Percentiles rank a stretch among this genome's conserved stretches.
phyloP scores from a whole-genome alignment of 1,140 invertebrate genomes.

The Tetramorium simillimum region DNA sequence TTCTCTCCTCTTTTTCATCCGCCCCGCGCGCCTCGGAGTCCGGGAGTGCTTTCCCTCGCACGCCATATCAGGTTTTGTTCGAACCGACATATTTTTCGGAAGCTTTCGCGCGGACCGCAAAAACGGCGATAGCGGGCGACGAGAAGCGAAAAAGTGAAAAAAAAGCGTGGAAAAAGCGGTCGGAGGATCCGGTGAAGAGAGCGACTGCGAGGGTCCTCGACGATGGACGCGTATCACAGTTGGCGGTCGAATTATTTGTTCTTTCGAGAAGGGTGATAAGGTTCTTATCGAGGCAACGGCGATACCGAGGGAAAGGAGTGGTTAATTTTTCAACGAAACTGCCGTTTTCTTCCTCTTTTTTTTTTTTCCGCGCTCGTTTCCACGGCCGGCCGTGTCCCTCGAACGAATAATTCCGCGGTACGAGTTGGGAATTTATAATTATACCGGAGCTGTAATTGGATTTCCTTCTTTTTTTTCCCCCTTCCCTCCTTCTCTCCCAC shows the following conservation, averaged over 20 bases:
- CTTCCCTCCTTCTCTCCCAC: neutral
- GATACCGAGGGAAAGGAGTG: conserved; percentile 24
- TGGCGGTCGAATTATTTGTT: conserved; percentile 67
- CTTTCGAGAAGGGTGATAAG: conserved; percentile 51
- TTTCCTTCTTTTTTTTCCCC: conserved; percentile 32
- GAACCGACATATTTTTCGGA: conserved; percentile 79
- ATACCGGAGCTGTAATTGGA: conserved; percentile 53
- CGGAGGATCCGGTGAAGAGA: conserved; percentile 65
- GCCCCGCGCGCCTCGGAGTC: conserved; percentile 9
- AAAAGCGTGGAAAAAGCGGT: conserved; percentile 59
- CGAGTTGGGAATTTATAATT: conserved; percentile 60
- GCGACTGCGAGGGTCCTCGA: conserved; percentile 32
- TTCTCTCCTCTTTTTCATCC: conserved; percentile 17
- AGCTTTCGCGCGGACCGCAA: conserved; percentile 70
- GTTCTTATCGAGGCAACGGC: neutral
- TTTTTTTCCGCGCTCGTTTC: neutral
- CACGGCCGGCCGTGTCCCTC: conserved; percentile 29
- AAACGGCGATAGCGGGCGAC: conserved; percentile 46
- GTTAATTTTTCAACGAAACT: conserved; percentile 61
- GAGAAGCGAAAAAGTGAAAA: conserved; percentile 42
- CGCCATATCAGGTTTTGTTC: conserved; percentile 73
- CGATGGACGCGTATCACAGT: conserved; percentile 32
- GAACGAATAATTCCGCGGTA: conserved; percentile 57
- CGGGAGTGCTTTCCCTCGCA: conserved; percentile 33
- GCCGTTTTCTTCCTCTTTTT: conserved; percentile 27